phyloP scores from a whole-genome alignment of 2,888 invertebrate genomes.

The Geophilus truncorum region DNA sequence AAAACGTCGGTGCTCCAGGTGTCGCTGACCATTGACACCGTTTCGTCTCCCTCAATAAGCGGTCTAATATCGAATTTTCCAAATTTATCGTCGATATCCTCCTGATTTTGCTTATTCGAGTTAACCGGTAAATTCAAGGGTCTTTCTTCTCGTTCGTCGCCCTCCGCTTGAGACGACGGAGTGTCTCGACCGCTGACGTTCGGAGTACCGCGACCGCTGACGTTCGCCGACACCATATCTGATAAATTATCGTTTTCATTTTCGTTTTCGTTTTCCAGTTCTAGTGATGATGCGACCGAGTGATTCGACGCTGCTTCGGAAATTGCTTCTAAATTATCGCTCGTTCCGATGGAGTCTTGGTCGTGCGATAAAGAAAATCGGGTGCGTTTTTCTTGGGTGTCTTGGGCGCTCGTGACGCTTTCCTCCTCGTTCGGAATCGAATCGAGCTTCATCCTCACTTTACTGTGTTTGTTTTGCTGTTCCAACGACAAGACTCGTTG shows the following conservation, averaged over 20 bases:
- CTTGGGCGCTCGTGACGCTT: constrained; percentile 40
- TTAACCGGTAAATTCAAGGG: constrained; percentile 47
- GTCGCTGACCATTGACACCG: constrained; percentile 93
- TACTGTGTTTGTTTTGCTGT: constrained; percentile 46
- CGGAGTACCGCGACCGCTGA: constrained; percentile 77
- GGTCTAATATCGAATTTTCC: constrained; percentile 94
- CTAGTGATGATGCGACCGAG: constrained; percentile 80
- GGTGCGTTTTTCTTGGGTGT: constrained; percentile 51
- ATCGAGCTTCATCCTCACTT: constrained; percentile 42
- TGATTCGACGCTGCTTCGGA: constrained; percentile 95
- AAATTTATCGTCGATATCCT: constrained; percentile 96
- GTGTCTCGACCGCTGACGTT: constrained; percentile 96
- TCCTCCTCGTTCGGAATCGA: constrained; percentile 40
- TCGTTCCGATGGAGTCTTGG: constrained; percentile 71
- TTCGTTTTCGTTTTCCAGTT: constrained; percentile 74
- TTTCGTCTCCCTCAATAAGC: constrained; percentile 71
- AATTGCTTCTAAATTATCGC: constrained; percentile 89
- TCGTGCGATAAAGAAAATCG: constrained; percentile 80
- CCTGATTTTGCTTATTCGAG: constrained; percentile 69
- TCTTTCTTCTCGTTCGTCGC: constrained; percentile 39
- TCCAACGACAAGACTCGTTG: constrained; percentile 54
- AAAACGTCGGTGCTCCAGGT: constrained; percentile 98
- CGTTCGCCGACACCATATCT: constrained; percentile 95
- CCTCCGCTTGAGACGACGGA: constrained; percentile 72
- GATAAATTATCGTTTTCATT: constrained; percentile 83